Base-by-base conservation (phyloP, 2,888 invertebrate species). In the Acanthacorydalis orientalis region DNA sequence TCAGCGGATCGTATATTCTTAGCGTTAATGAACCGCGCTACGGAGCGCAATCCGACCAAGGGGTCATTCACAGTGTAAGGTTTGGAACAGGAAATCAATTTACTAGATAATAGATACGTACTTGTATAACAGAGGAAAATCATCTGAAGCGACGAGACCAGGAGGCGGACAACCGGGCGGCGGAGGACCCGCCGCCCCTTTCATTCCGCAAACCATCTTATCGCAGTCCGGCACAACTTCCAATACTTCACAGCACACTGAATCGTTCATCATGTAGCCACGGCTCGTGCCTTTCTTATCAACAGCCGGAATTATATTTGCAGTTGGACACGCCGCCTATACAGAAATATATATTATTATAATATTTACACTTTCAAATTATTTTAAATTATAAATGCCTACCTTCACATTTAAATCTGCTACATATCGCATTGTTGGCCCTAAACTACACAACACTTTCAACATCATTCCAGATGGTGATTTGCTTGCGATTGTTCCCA, bases 361-460 rank as follows among this genome's bases (percentile, higher is more conserved):
- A 15, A 7, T 15, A 9, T 4, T 41, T 33, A 15, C 32, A 14
- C 15, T 38, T 15, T 10, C 8, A 35, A 44, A 44, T 14, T 40
- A 44, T 31, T 38, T 8, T 38, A 6, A 10, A 48, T 35, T n/a
- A 7, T 9, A 12, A 31, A 44, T 14, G 32, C 11, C 60, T 70
- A 89, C 91, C 77, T 86, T 88, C 49, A 92, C 80, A 64, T 83
- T 83, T 54, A 91, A 78, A 65, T 92, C 89, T 46, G 85, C 83
- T 44, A 91, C 80, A 67, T 86, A 84, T 63, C 85, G 75, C 42
- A 82, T 79, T 53, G 76, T 77, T 46, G 79, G 83, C 52, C 83
- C 83, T 50, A 85, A 82, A 49, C 86, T 82, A 67, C 90, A 91
- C 44, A 92, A 69, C 23, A 93, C 79, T 66, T 85, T 86, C 54